A percentile compares a stretch with the other conserved stretches of the same genome.
Evolutionary conservation across 2,888 invertebrate genomes (phyloP).

Genomic region (Tenodera sinensis): DNA sequence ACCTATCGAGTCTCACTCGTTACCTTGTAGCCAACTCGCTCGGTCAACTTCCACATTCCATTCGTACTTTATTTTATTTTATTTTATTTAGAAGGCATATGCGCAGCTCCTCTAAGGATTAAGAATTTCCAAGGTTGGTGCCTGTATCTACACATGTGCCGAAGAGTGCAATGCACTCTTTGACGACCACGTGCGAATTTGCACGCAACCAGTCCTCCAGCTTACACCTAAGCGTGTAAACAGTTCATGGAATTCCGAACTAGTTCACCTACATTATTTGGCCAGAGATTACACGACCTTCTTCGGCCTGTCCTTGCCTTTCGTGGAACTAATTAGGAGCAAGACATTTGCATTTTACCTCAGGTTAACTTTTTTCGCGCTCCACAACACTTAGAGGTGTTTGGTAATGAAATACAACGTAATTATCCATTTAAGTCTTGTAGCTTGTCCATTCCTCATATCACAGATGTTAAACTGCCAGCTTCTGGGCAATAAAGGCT

Average conservation of each 20-base stretch:
- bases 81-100: too few species aligned
- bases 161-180: neutral
- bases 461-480: neutral
- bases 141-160: too few species aligned
- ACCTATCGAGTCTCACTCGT: too few species aligned
- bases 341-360: neutral
- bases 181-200: neutral
- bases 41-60: too few species aligned
- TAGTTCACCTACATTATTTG: neutral
- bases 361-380: neutral
- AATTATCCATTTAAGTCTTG: neutral
- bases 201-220: neutral
- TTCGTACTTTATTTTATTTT: too few species aligned
- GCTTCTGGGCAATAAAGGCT: neutral
- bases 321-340: neutral
- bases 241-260: neutral
- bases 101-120: too few species aligned
- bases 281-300: neutral
- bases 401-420: neutral
- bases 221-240: neutral
- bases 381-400: neutral
- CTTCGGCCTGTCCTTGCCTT: neutral
- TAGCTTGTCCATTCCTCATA: neutral
- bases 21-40: too few species aligned
- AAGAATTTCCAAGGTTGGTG: too few species aligned